These are phyloP conservation scores for Echiichthys vipera DNA, from an alignment of 2,797 vertebrate species.

Conservation along the genomic window DNA sequence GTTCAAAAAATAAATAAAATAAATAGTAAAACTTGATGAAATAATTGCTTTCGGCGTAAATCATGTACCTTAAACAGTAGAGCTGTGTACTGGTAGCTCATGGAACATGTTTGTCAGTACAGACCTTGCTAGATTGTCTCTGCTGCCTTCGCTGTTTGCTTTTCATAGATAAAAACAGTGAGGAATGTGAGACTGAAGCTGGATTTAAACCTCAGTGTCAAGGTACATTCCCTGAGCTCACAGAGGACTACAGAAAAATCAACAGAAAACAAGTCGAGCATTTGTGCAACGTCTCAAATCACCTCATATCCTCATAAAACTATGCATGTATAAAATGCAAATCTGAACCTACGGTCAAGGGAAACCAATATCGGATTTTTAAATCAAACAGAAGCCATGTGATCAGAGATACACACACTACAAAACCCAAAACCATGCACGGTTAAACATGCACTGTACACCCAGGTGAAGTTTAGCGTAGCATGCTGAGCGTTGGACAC, in stretches of 20 bases:
- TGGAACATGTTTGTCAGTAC: conserved; percentile 25
- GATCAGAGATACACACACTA: not conserved
- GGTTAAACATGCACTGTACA: not conserved
- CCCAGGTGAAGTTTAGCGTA: not conserved
- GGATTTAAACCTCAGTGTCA: conserved; percentile 46
- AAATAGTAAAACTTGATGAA: not conserved
- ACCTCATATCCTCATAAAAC: not conserved
- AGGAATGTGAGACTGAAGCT: conserved; percentile 71
- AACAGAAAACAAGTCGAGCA: conserved; percentile 2
- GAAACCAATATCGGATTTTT: not conserved
- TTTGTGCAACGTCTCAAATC: no score
- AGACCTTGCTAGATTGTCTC: conserved; percentile 46
- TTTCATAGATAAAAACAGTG: conserved; percentile 67
- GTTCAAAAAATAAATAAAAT: no score
- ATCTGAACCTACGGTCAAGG: not conserved
- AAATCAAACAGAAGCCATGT: not conserved
- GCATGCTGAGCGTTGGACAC: not conserved
- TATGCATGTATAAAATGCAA: not conserved
- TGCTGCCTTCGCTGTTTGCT: conserved; percentile 64
- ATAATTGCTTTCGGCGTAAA: not conserved
- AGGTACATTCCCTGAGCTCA: conserved; percentile 15
- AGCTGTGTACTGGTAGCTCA: conserved; percentile 11
- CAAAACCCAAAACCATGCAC: not conserved
- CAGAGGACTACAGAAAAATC: conserved; percentile 5
- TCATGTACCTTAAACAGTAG: conserved; percentile 17